Conservation (phyloP, 2,113 vertebrate species). For the Neodontobutis hainanensis region DNA sequence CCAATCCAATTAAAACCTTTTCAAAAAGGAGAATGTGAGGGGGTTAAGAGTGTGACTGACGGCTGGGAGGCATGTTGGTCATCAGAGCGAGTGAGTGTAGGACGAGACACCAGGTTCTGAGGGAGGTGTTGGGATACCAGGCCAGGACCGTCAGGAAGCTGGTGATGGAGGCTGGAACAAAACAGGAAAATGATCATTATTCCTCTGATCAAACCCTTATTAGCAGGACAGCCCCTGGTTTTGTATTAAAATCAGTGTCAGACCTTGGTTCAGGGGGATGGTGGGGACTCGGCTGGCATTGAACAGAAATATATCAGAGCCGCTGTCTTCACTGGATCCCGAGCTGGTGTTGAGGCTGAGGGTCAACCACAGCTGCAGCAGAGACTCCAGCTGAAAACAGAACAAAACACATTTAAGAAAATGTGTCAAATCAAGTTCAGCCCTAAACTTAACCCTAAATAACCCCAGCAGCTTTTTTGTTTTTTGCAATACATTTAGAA, state of each 20-base stretch:
- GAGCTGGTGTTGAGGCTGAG: constrained; percentile 95
- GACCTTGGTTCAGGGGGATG: constrained; percentile 96
- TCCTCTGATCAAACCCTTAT: no score
- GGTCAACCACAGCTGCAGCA: constrained; percentile 96
- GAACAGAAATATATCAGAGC: constrained; percentile 93
- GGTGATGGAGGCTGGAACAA: constrained; percentile 87
- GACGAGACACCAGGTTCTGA: constrained; percentile 97
- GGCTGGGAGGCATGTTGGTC: constrained; percentile 94
- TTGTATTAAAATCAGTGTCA: constrained; percentile 21
- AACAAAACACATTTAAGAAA: neutral
- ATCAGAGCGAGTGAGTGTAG: constrained; percentile 97
- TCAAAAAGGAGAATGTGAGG: neutral
- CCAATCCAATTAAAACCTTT: no score
- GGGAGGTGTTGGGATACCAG: constrained; percentile 96
- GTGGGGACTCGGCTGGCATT: constrained; percentile 94
- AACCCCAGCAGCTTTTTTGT: no score
- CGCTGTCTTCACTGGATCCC: constrained; percentile 87
- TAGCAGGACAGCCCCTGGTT: no score
- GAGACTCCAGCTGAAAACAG: constrained; percentile 87
- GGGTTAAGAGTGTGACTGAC: constrained; percentile 78
- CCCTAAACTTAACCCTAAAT: no score
- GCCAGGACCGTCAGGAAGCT: constrained; percentile 95
- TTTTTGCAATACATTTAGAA: no score
- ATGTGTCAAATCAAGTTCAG: neutral
- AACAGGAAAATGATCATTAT: neutral